Conservation (phyloP, 2,888 invertebrate genomes). For the Hirtodrosophila confusa region DNA sequence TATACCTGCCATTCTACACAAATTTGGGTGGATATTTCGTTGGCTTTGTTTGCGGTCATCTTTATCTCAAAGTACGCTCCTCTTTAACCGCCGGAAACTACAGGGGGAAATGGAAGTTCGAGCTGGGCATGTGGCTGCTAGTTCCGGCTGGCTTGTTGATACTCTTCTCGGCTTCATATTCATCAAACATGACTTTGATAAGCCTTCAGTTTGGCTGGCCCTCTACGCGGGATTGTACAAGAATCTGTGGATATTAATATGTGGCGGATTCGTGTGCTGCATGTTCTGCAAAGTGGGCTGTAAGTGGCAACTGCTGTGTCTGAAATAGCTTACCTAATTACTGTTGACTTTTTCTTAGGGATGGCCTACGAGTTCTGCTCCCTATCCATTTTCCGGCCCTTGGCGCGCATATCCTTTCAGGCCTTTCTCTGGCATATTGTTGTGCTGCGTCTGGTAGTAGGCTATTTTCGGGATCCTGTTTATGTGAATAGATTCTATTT, state of each 20-base stretch:
- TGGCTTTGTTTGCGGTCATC: conserved; percentile 73
- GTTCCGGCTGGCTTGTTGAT: conserved; percentile 52
- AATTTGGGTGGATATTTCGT: conserved; percentile 81
- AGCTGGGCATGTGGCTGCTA: conserved; percentile 60
- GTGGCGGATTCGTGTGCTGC: conserved; percentile 71
- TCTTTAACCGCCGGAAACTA: conserved; percentile 1
- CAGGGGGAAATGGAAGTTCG: conserved; percentile 52
- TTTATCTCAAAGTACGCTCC: conserved; percentile 60
- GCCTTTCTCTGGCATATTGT: conserved; percentile 79
- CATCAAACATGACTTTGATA: conserved; percentile 76
- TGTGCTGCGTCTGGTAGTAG: conserved; percentile 62
- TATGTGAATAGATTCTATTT: conserved; percentile 66
- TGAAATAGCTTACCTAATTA: too few species aligned
- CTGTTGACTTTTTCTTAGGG: conserved; percentile 49
- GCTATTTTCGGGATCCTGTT: conserved; percentile 69
- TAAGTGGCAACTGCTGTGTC: conserved; percentile 53
- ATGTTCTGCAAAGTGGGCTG: conserved; percentile 81
- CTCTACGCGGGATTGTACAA: conserved; percentile 83
- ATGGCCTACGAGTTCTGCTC: conserved; percentile 67
- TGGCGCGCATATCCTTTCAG: conserved; percentile 81
- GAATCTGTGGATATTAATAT: conserved; percentile 82
- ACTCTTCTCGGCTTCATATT: conserved; percentile 70
- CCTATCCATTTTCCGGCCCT: conserved; percentile 65
- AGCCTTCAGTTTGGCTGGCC: conserved; percentile 82
- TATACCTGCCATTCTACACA: conserved; percentile 80